Base-by-base conservation (phyloP, 2,888 invertebrate genomes). In the Cordilura impudica region DNA sequence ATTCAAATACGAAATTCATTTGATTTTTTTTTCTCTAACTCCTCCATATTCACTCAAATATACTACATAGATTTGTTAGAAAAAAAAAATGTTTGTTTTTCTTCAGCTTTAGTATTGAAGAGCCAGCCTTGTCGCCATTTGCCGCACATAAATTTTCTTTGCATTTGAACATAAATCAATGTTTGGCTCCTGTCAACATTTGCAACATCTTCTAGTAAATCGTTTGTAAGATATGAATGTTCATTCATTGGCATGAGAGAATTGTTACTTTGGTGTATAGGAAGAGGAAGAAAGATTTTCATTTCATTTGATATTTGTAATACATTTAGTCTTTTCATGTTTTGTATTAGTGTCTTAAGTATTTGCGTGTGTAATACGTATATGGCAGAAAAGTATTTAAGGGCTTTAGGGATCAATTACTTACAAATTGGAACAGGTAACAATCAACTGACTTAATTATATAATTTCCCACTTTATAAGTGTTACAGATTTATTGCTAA, bases 141-240 rank as follows among this genome's bases (percentile, higher is more conserved):
- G 84, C 84, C 85, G 83, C 84, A 86, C 85, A 87, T 87, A 87
- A 87, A 87, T 87, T 86, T 83, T 83, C 85, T 66, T 74, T 83
- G 84, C 82, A 82, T 83, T 70, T 82, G 84, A 83, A 83, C 84
- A 87, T 87, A 87, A 87, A 87, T 87, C 87, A 87, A 85, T 84
- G 87, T 87, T 86, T 85, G 86, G 84, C 87, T 87, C 83, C 87
- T 87, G 84, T 82, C 82, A 79, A 75, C 79, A 74, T 75, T 75
- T 66, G 79, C 80, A 73, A 76, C 76, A 80, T 76, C 75, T 76
- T 73, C 76, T 65, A 76, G 69, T 80, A 76, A 76, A 80, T 80
- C 76, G 72, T 69, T 76, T 76, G 69, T 61, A 66, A 66, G 78
- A 70, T 74, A 66, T 60, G 65, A 75, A 74, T 65, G 67, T 18